These are phyloP conservation scores for Pyrrhura leucotis DNA, from an alignment of 2,797 vertebrate species.

Conservation along the genomic window DNA sequence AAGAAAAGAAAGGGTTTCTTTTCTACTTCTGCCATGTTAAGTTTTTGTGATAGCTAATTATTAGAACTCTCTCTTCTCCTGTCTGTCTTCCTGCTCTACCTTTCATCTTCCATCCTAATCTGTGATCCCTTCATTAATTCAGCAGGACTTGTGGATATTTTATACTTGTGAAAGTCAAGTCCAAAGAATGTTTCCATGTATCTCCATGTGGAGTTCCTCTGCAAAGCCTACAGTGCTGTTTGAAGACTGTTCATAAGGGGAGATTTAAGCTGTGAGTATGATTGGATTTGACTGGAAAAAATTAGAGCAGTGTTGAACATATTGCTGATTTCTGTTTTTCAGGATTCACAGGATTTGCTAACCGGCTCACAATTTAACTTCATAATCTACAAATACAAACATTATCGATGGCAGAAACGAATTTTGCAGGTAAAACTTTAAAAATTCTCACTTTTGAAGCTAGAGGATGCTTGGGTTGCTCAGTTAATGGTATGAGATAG, in stretches of 20 bases:
- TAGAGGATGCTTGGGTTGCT: not conserved
- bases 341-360: constrained; percentile 70
- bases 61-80: not conserved
- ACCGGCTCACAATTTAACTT: constrained; percentile 78
- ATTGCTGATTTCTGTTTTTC: constrained; percentile 1
- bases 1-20: not conserved
- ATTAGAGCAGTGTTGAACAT: not conserved
- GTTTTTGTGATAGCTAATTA: not conserved
- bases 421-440: constrained; percentile 78
- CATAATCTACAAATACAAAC: constrained; percentile 80
- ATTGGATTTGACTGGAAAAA: not conserved
- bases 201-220: not conserved
- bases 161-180: not conserved
- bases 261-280: not conserved
- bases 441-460: not conserved
- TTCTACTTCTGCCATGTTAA: not conserved
- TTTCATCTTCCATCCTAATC: not conserved
- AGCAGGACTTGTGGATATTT: not conserved
- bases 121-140: not conserved
- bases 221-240: not conserved
- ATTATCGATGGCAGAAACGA: constrained; percentile 84
- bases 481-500: not conserved
- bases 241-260: not conserved
- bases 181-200: not conserved
- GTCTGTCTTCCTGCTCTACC: not conserved